Percentiles rank a stretch among this genome's conserved stretches.
These are phyloP conservation scores for Meles meles DNA, from an alignment of 2,113 vertebrate genomes.

Conservation along the genomic window DNA sequence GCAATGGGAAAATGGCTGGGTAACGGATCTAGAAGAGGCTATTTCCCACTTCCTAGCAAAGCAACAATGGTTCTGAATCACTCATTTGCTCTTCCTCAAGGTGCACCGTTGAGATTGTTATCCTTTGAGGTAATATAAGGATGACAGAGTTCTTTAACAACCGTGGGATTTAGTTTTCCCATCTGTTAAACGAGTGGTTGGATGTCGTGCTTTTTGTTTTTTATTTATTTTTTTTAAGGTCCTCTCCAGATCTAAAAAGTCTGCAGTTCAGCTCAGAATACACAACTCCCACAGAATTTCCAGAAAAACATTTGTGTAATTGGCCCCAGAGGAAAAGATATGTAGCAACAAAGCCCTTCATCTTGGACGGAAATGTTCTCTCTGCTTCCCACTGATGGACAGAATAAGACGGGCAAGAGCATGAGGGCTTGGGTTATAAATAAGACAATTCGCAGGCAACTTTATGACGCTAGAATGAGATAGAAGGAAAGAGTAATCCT, in stretches of 20 bases:
- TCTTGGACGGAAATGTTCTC: not conserved
- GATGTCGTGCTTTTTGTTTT: not conserved
- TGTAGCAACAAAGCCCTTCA: not conserved
- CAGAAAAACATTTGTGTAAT: constrained; percentile 7
- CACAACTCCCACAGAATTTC: constrained; percentile 9
- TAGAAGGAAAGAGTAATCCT: not conserved
- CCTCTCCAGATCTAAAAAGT: constrained; percentile 31
- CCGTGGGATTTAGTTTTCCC: not conserved
- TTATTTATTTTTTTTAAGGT: not conserved
- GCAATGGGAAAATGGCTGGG: not conserved
- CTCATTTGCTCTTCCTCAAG: not conserved
- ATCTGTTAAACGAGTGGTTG: not conserved
- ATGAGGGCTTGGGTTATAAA: not conserved
- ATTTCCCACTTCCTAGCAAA: not conserved
- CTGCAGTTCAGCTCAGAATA: constrained; percentile 14
- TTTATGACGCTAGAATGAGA: not conserved
- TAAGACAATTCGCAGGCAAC: not conserved
- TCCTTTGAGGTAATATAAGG: not conserved
- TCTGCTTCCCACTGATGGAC: not conserved
- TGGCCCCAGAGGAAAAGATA: constrained; percentile 35
- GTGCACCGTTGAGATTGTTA: not conserved
- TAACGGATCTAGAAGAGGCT: not conserved
- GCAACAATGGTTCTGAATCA: not conserved
- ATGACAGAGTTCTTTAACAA: not conserved
- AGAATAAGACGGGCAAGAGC: not conserved